Evolutionary conservation across 1,140 invertebrate species (phyloP).

Genomic region (Scaptomyza pallida): DNA sequence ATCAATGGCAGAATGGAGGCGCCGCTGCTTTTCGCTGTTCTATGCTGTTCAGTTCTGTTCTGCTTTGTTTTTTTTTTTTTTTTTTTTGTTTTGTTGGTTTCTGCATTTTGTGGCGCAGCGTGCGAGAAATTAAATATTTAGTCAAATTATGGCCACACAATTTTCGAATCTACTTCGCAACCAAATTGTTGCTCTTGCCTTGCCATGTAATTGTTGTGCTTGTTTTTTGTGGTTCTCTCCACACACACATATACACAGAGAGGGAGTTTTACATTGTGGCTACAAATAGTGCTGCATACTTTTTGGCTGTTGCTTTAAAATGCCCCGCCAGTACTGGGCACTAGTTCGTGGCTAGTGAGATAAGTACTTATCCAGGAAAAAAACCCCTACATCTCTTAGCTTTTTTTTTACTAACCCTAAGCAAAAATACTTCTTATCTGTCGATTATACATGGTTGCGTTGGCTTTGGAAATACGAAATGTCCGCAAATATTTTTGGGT

Average conservation of each 20-base stretch:
- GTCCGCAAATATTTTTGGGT: too few relatives aligned
- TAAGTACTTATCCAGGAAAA: too few relatives aligned
- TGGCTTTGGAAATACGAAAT: too few relatives aligned
- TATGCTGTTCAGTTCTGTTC: constrained; percentile 1
- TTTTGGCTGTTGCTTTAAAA: constrained; percentile 34
- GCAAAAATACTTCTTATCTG: too few relatives aligned
- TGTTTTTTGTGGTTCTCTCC: constrained; percentile 44
- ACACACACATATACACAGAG: neutral
- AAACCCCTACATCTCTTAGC: too few relatives aligned
- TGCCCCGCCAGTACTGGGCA: too few relatives aligned
- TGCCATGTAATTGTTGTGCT: constrained; percentile 57
- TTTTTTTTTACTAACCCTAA: too few relatives aligned
- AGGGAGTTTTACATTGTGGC: constrained; percentile 17
- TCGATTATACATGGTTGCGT: too few relatives aligned
- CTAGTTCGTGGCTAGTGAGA: too few relatives aligned
- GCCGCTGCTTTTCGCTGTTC: neutral
- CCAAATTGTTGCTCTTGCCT: constrained; percentile 25
- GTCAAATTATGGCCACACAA: constrained; percentile 80
- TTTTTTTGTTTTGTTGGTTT: neutral
- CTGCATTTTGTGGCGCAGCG: constrained; percentile 30
- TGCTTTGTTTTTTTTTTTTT: constrained; percentile 10
- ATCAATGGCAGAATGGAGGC: constrained; percentile 60
- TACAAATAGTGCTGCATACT: constrained; percentile 62
- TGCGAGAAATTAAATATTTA: constrained; percentile 74
- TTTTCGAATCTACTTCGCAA: constrained; percentile 56